Evolutionary conservation across 2,888 invertebrate species (phyloP).

Genomic region (Lottia gigantea): DNA sequence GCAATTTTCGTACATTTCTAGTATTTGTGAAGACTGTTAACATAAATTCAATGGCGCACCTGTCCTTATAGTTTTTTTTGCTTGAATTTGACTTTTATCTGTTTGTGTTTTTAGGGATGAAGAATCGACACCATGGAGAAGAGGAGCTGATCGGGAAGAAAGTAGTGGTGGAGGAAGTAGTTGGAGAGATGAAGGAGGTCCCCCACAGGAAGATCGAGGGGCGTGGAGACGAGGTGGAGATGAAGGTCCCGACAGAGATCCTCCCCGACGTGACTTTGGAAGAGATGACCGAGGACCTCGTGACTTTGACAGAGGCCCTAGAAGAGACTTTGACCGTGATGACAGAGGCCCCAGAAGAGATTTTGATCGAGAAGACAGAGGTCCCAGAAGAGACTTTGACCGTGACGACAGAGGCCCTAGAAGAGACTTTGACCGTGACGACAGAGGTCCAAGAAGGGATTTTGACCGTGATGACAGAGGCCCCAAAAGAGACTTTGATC

Average conservation of each 20-base stretch:
- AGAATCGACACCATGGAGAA: too few species aligned
- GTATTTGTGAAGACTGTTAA: too few species aligned
- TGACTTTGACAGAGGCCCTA: constrained; percentile 29
- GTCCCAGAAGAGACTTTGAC: constrained; percentile 31
- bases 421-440: constrained; percentile 28
- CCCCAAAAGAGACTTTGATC: constrained; percentile 24
- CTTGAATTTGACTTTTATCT: too few species aligned
- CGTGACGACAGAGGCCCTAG: constrained; percentile 23
- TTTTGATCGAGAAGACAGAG: constrained; percentile 31
- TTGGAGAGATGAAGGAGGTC: constrained; percentile 24
- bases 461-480: constrained; percentile 26
- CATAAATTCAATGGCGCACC: too few species aligned
- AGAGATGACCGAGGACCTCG: constrained; percentile 27
- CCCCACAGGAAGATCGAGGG: constrained; percentile 21
- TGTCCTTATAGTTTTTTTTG: too few species aligned
- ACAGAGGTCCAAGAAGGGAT: constrained; percentile 26
- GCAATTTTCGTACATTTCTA: too few species aligned
- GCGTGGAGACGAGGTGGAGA: constrained; percentile 22
- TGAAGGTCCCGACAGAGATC: constrained; percentile 5
- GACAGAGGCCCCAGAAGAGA: constrained; percentile 29
- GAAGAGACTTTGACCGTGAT: constrained; percentile 31
- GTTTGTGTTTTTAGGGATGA: too few species aligned
- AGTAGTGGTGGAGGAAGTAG: constrained; percentile 9
- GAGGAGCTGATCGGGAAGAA: too few species aligned
- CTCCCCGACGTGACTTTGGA: constrained; percentile 25